Base-by-base conservation (phyloP, 1,140 invertebrate species). In the Drosophila pandora region DNA sequence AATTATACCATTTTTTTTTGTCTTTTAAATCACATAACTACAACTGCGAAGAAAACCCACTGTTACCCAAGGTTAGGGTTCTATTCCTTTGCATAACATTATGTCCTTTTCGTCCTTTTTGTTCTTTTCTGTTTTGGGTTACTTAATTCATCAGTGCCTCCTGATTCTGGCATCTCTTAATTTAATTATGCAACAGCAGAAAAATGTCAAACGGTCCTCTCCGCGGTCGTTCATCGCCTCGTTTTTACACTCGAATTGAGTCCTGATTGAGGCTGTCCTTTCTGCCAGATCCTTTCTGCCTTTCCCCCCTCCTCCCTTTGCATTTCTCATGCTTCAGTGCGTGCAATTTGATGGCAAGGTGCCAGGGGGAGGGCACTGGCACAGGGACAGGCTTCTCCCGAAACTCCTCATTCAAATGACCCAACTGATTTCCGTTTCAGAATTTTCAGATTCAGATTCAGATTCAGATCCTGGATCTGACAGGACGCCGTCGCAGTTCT, bases 241-340 rank as follows among this genome's bases (percentile, higher is more conserved):
- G 62, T 88, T 88, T 87, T 87, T 82, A 87, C 82, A 88, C 82
- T 88, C 75, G 82, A 88, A 78, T 87, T 88, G 82, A 87, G 81
- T 77, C 57, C 73, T 63, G 80, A 71, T 71, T 71, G 63, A 67
- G 63, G 63, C 62, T 62, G 60, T 67, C 47, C 67, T 55, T 53
- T 39, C 10, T 23, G 13, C 41, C 55, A 9, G 34, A 28, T 13
- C 45, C 43, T 6, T 22, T 21, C 10, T 45, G 43, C 45, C 48
- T n/a, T n/a, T n/a, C n/a, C 54, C 43, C 48, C 39, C 37, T 30
- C 68, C 30, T 21, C 50, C 30, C 74, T 55, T 67, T 62, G 10
- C 73, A 79, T 43, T 87, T 87, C 81, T 87, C 62, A 76, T 82
- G 82, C 82, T 79, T 87, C 70, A 88, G 69, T 87, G 83, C 78